A percentile compares a stretch with the other conserved stretches of the same genome.
phyloP scores from a whole-genome alignment of 1,140 invertebrate species.

The Drosophila quadrilineata region DNA sequence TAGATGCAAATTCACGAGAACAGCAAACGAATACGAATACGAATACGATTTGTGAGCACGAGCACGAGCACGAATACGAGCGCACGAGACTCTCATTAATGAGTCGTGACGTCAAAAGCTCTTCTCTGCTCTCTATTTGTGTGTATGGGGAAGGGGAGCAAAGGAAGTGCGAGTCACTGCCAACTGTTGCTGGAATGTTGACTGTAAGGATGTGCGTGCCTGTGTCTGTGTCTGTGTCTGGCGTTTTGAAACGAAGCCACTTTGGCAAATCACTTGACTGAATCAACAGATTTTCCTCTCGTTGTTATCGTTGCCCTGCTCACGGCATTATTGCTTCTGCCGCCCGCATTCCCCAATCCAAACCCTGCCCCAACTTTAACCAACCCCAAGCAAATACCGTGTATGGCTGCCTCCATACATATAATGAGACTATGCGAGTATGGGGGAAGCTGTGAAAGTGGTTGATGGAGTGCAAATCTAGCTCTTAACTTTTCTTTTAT shows the following conservation, averaged over 20 bases:
- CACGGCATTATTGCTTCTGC: conserved; percentile 32
- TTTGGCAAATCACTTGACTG: conserved; percentile 79
- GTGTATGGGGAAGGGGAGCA: neutral
- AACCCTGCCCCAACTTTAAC: neutral
- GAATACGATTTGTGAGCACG: conserved; percentile 43
- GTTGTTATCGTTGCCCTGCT: too few species aligned
- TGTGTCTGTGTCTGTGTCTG: conserved; percentile 51
- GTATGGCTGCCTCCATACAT: conserved; percentile 22
- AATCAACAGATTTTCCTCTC: conserved; percentile 80
- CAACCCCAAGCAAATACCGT: conserved; percentile 32
- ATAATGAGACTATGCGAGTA: too few species aligned
- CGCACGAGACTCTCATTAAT: conserved; percentile 22
- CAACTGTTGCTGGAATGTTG: conserved; percentile 72
- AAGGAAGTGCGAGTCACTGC: neutral
- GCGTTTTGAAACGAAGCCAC: conserved; percentile 79
- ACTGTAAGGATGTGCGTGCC: too few species aligned
- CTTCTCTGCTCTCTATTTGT: conserved; percentile 2
- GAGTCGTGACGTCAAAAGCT: conserved; percentile 56
- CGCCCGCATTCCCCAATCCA: conserved; percentile 2
- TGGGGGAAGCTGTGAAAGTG: conserved; percentile 2
- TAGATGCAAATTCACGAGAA: too few species aligned
- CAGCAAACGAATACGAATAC: too few species aligned
- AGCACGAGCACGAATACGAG: conserved; percentile 19
- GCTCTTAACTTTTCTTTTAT: neutral
- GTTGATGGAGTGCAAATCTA: neutral